These are phyloP conservation scores for Heteropelma amictum DNA, from an alignment of 2,888 invertebrate genomes.

Conservation along the genomic window DNA sequence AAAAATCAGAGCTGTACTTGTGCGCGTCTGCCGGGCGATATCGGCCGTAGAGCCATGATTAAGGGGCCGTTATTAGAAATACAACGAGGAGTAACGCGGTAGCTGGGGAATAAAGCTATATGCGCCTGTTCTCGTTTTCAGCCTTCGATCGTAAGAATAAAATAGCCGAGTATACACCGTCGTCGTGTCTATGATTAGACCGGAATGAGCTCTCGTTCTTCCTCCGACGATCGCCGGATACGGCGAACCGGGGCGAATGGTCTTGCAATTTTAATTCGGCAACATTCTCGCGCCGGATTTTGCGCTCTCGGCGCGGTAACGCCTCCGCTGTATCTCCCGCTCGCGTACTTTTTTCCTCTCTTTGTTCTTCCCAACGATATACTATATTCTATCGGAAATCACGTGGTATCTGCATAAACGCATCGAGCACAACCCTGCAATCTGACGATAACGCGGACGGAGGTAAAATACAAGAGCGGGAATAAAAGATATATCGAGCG, in stretches of 20 bases:
- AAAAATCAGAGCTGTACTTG: conserved; percentile 8
- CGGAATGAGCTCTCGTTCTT: conserved; percentile 10
- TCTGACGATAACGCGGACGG: conserved; percentile 39
- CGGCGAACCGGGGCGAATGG: conserved; percentile 40
- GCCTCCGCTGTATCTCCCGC: conserved; percentile 35
- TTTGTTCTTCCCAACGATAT: conserved; percentile 16
- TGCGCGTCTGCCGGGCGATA: conserved; percentile 51
- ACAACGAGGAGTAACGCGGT: conserved; percentile 74
- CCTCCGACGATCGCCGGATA: no score
- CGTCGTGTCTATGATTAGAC: conserved; percentile 52
- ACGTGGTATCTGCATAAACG: conserved; percentile 35
- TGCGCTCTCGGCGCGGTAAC: conserved; percentile 23
- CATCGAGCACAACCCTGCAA: conserved; percentile 40
- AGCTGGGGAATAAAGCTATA: conserved; percentile 57
- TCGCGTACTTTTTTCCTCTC: no score
- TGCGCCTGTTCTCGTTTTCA: conserved; percentile 34
- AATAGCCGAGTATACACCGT: conserved; percentile 38
- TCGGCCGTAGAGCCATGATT: conserved; percentile 65
- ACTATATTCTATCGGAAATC: conserved; percentile 50
- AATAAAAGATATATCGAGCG: not conserved
- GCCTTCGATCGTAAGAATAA: not conserved
- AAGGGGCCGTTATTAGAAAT: conserved; percentile 74
- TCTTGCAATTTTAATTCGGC: conserved; percentile 60
- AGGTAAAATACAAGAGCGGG: conserved; percentile 15
- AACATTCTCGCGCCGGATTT: conserved; percentile 39